Base-by-base conservation (phyloP, 2,888 invertebrate species). In the Hyposoter dolosus region DNA sequence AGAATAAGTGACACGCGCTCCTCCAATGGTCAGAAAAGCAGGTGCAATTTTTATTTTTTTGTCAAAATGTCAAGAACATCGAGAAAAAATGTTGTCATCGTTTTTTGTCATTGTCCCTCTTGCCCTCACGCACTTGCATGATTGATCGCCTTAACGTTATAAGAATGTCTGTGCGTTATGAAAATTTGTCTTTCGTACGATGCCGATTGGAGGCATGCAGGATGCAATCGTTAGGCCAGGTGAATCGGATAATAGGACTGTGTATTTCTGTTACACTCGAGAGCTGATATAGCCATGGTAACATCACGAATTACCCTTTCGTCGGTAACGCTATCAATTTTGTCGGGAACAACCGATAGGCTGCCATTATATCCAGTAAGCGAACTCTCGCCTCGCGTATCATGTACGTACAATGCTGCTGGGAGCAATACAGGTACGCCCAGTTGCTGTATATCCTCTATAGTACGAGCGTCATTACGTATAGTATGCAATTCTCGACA, bases 291-390 rank as follows among this genome's bases (percentile, higher is more conserved):
- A 87, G 83, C 81, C 56, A 19, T 69, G 87, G 84, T 83, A 86
- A 88, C 85, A 88, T 81, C 85, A 87, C 88, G 90, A 92, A 92
- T 93, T 91, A 92, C 89, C 90, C 92, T 92, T 92, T 92, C 91
- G 91, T 91, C 90, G 91, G 89, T 90, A 88, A 89, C 89, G 89
- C 91, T 88, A 93, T 93, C 92, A 90, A 93, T 93, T 92, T 92
- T 90, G 88, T 85, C 84, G 87, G 83, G 78, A 88, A 91, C 91
- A 90, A 85, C 89, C 90, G 92, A 92, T 91, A 91, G 90, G 87
- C 89, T 89, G 89, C 88, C 89, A 90, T 91, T 90, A 89, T 89
- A 89, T 90, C 90, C 68, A 84, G 84, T 82, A 87, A 82, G 80
- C 76, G 72, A 84, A 84, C 77, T 84, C 72, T 82, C 69, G 82